These are phyloP conservation scores for Alfaro cultratus DNA, from an alignment of 2,797 vertebrate species.

Conservation along the genomic window DNA sequence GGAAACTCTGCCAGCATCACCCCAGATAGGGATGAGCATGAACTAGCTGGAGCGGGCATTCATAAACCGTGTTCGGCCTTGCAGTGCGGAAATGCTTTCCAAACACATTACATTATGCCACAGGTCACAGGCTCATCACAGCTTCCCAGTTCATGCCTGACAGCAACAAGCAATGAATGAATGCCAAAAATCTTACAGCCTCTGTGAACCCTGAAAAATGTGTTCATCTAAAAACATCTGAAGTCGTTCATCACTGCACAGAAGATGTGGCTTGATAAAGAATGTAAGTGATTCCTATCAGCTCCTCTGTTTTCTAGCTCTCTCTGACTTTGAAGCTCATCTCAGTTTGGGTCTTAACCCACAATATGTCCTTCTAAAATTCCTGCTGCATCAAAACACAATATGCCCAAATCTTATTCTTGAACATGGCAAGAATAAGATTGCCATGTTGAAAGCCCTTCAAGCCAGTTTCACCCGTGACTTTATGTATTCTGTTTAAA, in stretches of 20 bases:
- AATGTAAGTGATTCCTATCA: conserved; percentile 64
- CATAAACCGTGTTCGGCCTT: conserved; percentile 42
- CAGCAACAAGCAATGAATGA: conserved; percentile 60
- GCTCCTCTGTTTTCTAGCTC: conserved; percentile 30
- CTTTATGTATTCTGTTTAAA: conserved; percentile 67
- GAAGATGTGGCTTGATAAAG: conserved; percentile 46
- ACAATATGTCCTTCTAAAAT: conserved; percentile 29
- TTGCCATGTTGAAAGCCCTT: conserved; percentile 28
- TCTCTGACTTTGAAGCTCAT: conserved; percentile 50
- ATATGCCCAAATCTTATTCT: conserved; percentile 72
- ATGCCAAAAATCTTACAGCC: conserved; percentile 56
- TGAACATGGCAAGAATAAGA: conserved; percentile 70
- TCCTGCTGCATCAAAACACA: conserved; percentile 32
- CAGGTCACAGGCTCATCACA: conserved; percentile 64
- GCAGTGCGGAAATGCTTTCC: conserved; percentile 61
- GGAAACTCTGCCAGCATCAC: conserved; percentile 74
- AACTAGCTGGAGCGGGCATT: conserved; percentile 60
- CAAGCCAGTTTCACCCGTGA: conserved; percentile 43
- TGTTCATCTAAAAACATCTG: conserved; percentile 46
- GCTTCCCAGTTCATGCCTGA: conserved; percentile 43
- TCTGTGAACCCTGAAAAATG: conserved; percentile 37
- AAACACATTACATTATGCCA: conserved; percentile 66
- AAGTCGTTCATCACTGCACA: conserved; percentile 48
- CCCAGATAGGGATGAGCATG: conserved; percentile 51
- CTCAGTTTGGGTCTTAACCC: conserved; percentile 55